A percentile compares a stretch with the other conserved stretches of the same genome.
These are phyloP conservation scores for Eudyptes chrysolophus DNA, from an alignment of 2,113 vertebrate genomes.

Conservation along the genomic window DNA sequence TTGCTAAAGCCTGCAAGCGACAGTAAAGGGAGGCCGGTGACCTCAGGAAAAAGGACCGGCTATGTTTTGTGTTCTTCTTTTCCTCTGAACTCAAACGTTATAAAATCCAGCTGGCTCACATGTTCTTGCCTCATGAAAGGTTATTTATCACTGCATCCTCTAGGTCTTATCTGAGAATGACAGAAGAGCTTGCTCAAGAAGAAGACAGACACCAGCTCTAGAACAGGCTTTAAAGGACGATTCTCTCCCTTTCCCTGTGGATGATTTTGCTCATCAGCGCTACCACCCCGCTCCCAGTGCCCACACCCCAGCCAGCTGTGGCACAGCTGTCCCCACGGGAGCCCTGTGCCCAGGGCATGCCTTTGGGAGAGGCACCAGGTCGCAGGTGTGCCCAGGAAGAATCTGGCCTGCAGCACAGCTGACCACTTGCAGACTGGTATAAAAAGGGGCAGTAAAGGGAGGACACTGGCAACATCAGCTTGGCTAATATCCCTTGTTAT, in stretches of 20 bases:
- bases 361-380: rapidly evolving
- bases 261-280: too few species aligned
- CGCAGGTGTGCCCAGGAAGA: too few species aligned
- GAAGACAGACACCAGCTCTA: not conserved
- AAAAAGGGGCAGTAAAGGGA: not conserved
- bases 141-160: not conserved
- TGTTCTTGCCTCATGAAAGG: not conserved
- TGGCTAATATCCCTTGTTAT: not conserved
- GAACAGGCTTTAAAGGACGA: too few species aligned
- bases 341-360: not conserved
- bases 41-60: not conserved
- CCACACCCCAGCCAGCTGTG: not conserved
- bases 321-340: not conserved
- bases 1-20: not conserved
- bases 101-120: not conserved
- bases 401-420: not conserved
- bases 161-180: not conserved
- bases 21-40: not conserved
- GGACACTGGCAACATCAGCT: not conserved
- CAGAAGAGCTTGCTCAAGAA: not conserved
- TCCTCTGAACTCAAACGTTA: not conserved
- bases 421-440: not conserved
- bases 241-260: too few species aligned
- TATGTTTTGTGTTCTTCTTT: not conserved
- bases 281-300: rapidly evolving